phyloP scores from a whole-genome alignment of 2,888 invertebrate genomes.

The Nipponacmea schrenckii region DNA sequence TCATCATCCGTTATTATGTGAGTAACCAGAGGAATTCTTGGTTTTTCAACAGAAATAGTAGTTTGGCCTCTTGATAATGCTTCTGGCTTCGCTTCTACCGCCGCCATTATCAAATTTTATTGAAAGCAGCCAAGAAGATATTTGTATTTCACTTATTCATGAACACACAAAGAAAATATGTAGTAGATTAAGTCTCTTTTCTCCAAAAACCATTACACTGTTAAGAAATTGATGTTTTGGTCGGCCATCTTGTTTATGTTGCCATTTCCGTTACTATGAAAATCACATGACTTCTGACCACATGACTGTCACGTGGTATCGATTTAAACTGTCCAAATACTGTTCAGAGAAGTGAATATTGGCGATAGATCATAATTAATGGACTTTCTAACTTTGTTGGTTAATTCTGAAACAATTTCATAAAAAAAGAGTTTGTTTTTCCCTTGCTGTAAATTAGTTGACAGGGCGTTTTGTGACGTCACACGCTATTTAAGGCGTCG shows the following conservation, averaged over 20 bases:
- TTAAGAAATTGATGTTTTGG: neutral
- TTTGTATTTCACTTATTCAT: too few relatives aligned
- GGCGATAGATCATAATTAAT: too few relatives aligned
- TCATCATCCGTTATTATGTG: constrained; percentile 66
- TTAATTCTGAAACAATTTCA: too few relatives aligned
- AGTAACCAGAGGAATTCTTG: constrained; percentile 58
- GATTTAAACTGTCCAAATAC: too few relatives aligned
- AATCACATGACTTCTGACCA: neutral
- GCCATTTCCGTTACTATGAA: constrained; percentile 7
- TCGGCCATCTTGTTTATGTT: neutral
- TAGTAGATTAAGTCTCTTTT: neutral
- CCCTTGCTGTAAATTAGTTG: too few relatives aligned
- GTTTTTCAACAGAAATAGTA: constrained; percentile 23
- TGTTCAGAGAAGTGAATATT: too few relatives aligned
- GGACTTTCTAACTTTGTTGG: too few relatives aligned
- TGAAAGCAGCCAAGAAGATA: too few relatives aligned
- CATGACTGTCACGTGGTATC: neutral
- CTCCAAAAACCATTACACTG: neutral
- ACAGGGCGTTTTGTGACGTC: too few relatives aligned
- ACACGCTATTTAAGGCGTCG: too few relatives aligned
- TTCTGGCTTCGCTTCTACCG: neutral
- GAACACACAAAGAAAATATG: too few relatives aligned
- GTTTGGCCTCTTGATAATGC: neutral
- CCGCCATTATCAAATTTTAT: neutral
- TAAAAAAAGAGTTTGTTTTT: too few relatives aligned